Evolutionary conservation across 2,113 vertebrate species (phyloP), one percentile per base, ranked within the genome.

Genomic region (Stercorarius parasiticus): DNA sequence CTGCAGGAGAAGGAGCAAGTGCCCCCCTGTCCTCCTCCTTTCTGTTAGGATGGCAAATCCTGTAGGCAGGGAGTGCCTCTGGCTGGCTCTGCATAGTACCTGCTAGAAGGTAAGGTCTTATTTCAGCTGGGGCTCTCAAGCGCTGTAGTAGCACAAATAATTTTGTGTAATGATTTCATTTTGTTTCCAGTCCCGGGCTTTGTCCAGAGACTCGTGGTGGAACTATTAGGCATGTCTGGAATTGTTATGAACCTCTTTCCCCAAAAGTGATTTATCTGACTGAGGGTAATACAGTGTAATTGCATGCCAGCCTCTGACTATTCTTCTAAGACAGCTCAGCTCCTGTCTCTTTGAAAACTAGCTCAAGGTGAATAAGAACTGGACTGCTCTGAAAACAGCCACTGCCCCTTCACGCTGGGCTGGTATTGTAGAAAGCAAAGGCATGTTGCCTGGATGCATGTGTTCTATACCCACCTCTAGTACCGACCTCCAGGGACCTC

Each of bases 81-180:
- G 43, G 14, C 77, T 88, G 76, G n/a, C 32, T 70, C 79, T 80
- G 62, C 49, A 19, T 43, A 85, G 52, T n/a, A 45, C 40, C 45
- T 1, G 4, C 71, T 78, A 19, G 67, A 62, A 91, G 53, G 61
- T 12, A n/a, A 76, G 45, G 56, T 58, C 78, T 88, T 50, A 59
- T 95, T 91, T 93, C 78, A 94, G 62, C 74, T 47, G 62, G 20
- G 38, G 32, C 47, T 94, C 27, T 91, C 78, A 91, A 95, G 86
- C 23, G 34, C 81, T 74, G 5, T 20, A 58, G 74, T 42, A 77
- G 45, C 36, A 94, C 45, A 94, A 80, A 95, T 95, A 85, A 96
- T 96, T 97, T 83, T 86, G 66, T 72, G 34, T 93, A 93, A 91
- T 87, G 73, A 66, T 91, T 96, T 95, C 71, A 95, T 94, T 95